phyloP scores from a whole-genome alignment of 2,888 invertebrate species.

The Halictus ligatus region DNA sequence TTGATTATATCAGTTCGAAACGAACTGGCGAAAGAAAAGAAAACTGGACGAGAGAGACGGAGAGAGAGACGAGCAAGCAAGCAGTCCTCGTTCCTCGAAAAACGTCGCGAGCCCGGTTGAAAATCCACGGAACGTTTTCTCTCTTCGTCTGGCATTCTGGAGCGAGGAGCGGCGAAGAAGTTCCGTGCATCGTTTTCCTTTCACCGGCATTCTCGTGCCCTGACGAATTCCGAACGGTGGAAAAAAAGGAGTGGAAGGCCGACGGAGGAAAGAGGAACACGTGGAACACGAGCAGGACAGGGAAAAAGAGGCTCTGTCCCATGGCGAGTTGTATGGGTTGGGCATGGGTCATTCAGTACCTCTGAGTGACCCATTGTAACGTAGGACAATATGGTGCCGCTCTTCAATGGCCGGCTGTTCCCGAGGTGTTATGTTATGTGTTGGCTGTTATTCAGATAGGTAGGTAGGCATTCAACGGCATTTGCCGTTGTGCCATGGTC shows the following conservation, averaged over 20 bases:
- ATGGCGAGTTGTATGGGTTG: slow-evolving; percentile 72
- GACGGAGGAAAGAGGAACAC: slow-evolving; percentile 46
- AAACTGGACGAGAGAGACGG: neutral
- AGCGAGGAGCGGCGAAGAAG: slow-evolving; percentile 31
- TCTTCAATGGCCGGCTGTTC: slow-evolving; percentile 79
- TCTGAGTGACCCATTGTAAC: slow-evolving; percentile 81
- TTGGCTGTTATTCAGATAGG: slow-evolving; percentile 78
- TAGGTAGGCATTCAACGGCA: slow-evolving; percentile 73
- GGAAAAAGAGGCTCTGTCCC: slow-evolving; percentile 73
- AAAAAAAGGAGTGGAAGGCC: slow-evolving; percentile 40
- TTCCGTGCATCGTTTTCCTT: slow-evolving; percentile 54
- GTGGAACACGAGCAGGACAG: slow-evolving; percentile 61
- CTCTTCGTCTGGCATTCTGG: neutral
- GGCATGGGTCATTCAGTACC: slow-evolving; percentile 77
- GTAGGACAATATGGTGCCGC: slow-evolving; percentile 79
- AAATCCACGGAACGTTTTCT: slow-evolving; percentile 1
- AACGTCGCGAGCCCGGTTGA: neutral
- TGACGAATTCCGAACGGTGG: slow-evolving; percentile 50
- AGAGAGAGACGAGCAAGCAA: neutral
- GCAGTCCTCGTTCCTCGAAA: slow-evolving; percentile 6
- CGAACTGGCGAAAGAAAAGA: slow-evolving; percentile 10
- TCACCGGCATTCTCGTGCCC: slow-evolving; percentile 48
- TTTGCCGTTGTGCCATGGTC: slow-evolving; percentile 63
- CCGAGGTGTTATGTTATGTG: slow-evolving; percentile 82
- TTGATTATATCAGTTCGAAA: slow-evolving; percentile 3